Evolutionary conservation across 2,888 invertebrate genomes (phyloP).

Genomic region (Drosophila melanosoma): DNA sequence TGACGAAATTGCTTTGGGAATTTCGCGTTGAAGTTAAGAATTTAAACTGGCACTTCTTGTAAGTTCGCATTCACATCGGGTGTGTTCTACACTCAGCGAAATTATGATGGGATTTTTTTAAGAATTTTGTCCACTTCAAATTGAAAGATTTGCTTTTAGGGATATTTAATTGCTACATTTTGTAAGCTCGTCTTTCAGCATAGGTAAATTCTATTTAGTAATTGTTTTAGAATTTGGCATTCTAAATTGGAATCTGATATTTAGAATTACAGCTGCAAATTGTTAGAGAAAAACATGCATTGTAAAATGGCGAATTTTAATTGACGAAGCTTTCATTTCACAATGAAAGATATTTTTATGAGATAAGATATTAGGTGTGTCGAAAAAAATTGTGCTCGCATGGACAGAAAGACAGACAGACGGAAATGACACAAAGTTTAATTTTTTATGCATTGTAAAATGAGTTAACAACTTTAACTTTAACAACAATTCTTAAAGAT

Average conservation of each 20-base stretch:
- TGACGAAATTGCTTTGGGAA: neutral
- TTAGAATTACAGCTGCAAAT: neutral
- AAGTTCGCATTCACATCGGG: neutral
- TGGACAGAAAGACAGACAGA: neutral
- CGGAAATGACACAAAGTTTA: neutral
- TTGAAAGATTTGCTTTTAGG: neutral
- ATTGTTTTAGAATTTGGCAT: neutral
- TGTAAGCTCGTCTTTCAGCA: too few species aligned
- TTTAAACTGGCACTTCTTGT: neutral
- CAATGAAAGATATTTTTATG: neutral
- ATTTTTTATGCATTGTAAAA: neutral
- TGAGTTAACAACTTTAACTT: neutral
- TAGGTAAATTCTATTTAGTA: too few species aligned
- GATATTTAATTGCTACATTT: too few species aligned
- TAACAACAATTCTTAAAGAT: too few species aligned
- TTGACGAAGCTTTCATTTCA: neutral
- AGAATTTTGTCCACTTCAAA: neutral
- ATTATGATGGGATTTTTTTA: neutral
- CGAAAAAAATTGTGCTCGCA: neutral
- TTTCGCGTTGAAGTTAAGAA: neutral
- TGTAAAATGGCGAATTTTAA: neutral
- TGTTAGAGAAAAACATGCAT: neutral
- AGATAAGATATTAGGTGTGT: neutral
- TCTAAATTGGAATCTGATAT: neutral
- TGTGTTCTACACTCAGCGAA: neutral